A percentile compares a stretch with the other conserved stretches of the same genome.
These are phyloP conservation scores for Ptychoptera albimana DNA, from an alignment of 2,888 invertebrate species.

Conservation along the genomic window DNA sequence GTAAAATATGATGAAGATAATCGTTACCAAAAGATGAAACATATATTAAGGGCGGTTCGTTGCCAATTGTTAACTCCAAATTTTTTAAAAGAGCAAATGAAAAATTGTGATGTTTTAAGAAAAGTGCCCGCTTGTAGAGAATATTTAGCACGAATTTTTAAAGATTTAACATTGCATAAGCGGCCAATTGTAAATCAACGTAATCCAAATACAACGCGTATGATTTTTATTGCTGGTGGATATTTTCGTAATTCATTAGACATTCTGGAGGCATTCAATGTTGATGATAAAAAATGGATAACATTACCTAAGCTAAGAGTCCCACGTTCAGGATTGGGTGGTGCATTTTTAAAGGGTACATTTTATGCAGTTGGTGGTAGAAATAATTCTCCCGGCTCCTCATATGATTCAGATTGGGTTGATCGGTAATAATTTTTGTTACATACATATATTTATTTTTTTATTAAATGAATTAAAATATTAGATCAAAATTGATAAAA, in stretches of 20 bases:
- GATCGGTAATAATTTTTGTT: conserved; percentile 39
- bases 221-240: conserved; percentile 85
- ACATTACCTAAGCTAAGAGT: conserved; percentile 68
- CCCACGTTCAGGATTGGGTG: conserved; percentile 75
- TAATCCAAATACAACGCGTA: conserved; percentile 73
- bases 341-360: conserved; percentile 71
- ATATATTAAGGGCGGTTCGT: conserved; percentile 72
- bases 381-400: conserved; percentile 78
- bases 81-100: conserved; percentile 83
- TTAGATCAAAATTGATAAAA: not conserved
- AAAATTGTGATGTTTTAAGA: conserved; percentile 71
- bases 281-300: conserved; percentile 72
- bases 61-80: conserved; percentile 85
- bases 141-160: conserved; percentile 78
- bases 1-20: conserved; percentile 75
- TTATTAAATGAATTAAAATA: not conserved
- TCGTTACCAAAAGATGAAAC: conserved; percentile 71
- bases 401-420: conserved; percentile 77
- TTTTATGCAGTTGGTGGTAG: conserved; percentile 88
- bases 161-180: conserved; percentile 79
- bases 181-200: conserved; percentile 71
- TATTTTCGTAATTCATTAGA: conserved; percentile 76
- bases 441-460: not conserved
- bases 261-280: conserved; percentile 75
- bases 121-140: conserved; percentile 80